Base-by-base conservation (phyloP, 1,140 invertebrate genomes). In the Triops longicaudatus region DNA sequence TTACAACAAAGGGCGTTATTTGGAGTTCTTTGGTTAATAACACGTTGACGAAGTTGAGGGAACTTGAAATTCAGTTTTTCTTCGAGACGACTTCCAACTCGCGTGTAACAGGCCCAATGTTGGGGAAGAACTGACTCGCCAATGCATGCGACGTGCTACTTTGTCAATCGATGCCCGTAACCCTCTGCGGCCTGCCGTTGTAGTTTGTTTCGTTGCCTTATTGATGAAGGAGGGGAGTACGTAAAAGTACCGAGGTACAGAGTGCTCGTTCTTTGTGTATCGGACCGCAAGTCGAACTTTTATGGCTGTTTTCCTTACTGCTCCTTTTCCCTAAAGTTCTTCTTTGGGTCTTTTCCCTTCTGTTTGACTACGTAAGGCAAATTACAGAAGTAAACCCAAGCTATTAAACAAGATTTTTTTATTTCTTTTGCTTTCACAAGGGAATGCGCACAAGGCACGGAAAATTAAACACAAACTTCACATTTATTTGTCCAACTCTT, bases 401-500 rank as follows among this genome's bases (percentile, higher is more conserved):
- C 10, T 63, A 63, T 22, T 5, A 63, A 63, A 63, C 50, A 63
- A 37, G 31, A 1, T 63, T 63, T 63, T 0, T 63, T 10, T 63
- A 63, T 22, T 44, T n/a, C 22, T 10, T 63, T 63, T 7, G 50
- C 50, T 63, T 63, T 17, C 22, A 63, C 50, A 63, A 63, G 1
- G 50, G 11, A n/a, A 22, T 63, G 50, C 50, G 2, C 5, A 63
- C 7, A 63, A 63, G 7, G 44, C 44, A 63, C 14, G 22, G 22
- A 22, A 63, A 10, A 63, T 63, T 10, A 0, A 63, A 63, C 3
- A n/a, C 14, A 63, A 0, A 37, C 31, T 37, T 37, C 12, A 63
- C 7, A 44, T 31, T 73, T 73, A 22, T 82, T 78, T 82, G 71
- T 71, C 74, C 17, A 83, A 82, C 73, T 84, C 82, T 76, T 84